Evolutionary conservation across 2,888 invertebrate genomes (phyloP).

Genomic region (Oligia latruncula): DNA sequence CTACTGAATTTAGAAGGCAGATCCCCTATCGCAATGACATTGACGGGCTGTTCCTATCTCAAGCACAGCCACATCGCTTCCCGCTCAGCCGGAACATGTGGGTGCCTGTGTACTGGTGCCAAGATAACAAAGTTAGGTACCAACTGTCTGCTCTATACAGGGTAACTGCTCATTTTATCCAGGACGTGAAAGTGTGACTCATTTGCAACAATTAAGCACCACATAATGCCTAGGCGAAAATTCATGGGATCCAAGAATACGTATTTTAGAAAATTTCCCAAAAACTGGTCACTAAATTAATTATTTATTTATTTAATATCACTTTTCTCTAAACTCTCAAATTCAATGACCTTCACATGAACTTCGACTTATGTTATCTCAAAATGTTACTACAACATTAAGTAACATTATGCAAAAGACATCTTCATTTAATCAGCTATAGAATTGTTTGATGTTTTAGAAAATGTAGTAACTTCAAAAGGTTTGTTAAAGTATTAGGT

Average conservation of each 20-base stretch:
- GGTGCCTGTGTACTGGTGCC: neutral
- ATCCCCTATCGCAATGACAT: conserved; percentile 4
- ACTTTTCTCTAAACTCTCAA: too few species aligned
- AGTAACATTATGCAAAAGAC: too few species aligned
- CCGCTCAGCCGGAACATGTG: conserved; percentile 13
- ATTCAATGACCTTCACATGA: too few species aligned
- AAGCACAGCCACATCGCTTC: conserved; percentile 12
- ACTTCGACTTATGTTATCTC: too few species aligned
- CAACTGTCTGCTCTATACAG: neutral
- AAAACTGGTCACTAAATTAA: neutral
- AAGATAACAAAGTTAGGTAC: conserved; percentile 28
- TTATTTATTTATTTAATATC: too few species aligned
- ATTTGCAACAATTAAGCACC: neutral
- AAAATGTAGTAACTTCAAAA: too few species aligned
- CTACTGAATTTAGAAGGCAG: neutral
- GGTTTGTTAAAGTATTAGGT: too few species aligned
- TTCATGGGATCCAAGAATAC: neutral
- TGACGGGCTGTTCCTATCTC: neutral
- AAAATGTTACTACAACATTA: too few species aligned
- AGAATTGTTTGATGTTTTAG: too few species aligned
- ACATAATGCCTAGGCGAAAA: neutral
- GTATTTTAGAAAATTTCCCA: neutral
- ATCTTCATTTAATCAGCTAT: too few species aligned
- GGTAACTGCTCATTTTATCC: neutral
- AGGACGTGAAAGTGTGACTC: neutral